Conservation (phyloP, 1,140 invertebrate species). For the Dinoponera quadriceps region DNA sequence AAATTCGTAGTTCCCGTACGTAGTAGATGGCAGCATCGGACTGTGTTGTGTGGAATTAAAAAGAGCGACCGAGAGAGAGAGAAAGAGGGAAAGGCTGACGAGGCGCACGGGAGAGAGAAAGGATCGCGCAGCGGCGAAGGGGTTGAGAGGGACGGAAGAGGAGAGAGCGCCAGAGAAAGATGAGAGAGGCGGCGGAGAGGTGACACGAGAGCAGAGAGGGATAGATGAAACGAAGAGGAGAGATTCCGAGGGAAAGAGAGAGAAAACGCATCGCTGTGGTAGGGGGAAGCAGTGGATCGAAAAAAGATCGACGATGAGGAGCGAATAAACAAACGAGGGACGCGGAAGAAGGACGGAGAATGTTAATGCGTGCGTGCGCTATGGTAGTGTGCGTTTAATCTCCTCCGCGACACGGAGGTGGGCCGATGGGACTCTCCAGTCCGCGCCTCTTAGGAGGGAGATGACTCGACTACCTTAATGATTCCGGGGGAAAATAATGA, state of each 20-base stretch:
- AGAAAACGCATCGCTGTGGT: slow-evolving; percentile 40
- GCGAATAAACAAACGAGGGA: slow-evolving; percentile 29
- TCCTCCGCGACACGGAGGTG: slow-evolving; percentile 61
- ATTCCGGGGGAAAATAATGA: slow-evolving; percentile 82
- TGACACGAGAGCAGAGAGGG: neutral
- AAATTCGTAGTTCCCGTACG: slow-evolving; percentile 80
- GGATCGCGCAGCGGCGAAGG: slow-evolving; percentile 46
- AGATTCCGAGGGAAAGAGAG: slow-evolving; percentile 20
- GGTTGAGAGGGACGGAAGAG: slow-evolving; percentile 38
- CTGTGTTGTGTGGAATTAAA: slow-evolving; percentile 77
- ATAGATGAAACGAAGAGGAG: slow-evolving; percentile 17
- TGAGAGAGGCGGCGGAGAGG: neutral
- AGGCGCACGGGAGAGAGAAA: slow-evolving; percentile 71
- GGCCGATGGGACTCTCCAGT: slow-evolving; percentile 67
- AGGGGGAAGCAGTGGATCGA: slow-evolving; percentile 50
- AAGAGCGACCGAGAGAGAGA: slow-evolving; percentile 63
- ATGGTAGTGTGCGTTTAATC: slow-evolving; percentile 71
- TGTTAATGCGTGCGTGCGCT: slow-evolving; percentile 49
- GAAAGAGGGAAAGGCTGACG: slow-evolving; percentile 56
- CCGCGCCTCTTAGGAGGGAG: slow-evolving; percentile 73
- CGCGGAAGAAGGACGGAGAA: slow-evolving; percentile 25
- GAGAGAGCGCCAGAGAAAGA: slow-evolving; percentile 34
- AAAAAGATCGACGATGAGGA: slow-evolving; percentile 55
- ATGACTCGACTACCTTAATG: slow-evolving; percentile 80
- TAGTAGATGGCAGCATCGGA: slow-evolving; percentile 83